Conservation (phyloP, 2,113 vertebrate species). For the Lepidothrix coronata region DNA sequence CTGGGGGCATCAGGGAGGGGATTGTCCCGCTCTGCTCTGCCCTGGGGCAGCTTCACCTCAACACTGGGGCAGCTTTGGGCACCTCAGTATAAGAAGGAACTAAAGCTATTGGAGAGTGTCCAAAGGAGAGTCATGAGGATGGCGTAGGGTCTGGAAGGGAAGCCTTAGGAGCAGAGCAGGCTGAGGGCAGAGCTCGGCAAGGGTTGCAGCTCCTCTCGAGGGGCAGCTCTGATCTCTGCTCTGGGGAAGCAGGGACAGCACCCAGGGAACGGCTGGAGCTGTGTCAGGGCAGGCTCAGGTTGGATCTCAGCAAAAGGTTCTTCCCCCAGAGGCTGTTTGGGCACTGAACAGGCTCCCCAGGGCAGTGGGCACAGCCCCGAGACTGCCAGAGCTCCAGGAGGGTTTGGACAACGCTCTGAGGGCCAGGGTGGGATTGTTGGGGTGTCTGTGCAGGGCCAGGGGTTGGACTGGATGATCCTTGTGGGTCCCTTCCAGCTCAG, state of each 20-base stretch:
- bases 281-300: neutral
- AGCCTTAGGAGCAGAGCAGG: neutral
- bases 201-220: neutral
- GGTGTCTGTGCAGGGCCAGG: neutral
- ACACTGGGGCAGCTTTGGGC: neutral
- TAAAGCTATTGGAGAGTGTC: neutral
- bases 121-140: neutral
- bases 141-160: neutral
- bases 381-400: neutral
- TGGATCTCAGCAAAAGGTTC: neutral
- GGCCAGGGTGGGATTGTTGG: neutral
- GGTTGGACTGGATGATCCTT: fast-evolving
- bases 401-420: neutral
- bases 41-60: neutral
- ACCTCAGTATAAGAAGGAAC: neutral
- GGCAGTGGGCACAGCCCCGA: neutral
- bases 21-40: neutral
- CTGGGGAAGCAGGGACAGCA: neutral
- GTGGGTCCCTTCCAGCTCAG: neutral
- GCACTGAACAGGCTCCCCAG: neutral
- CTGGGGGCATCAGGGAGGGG: neutral
- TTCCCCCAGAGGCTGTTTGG: neutral
- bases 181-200: neutral
- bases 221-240: neutral
- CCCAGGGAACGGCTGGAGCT: neutral